Conservation (phyloP, 1,140 invertebrate genomes). For the Drosophila pseudoananassae region DNA sequence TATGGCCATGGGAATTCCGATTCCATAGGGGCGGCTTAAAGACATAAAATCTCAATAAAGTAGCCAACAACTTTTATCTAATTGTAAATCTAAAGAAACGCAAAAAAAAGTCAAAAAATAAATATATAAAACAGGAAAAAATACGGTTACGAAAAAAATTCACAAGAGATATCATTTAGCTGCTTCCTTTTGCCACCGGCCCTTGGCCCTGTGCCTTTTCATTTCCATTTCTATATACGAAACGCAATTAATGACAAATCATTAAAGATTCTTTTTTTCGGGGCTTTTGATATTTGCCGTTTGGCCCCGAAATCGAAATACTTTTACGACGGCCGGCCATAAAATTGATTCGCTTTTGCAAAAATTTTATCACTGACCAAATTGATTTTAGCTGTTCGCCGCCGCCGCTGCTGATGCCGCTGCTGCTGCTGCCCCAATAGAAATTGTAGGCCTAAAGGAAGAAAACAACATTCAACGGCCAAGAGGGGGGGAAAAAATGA, state of each 20-base stretch:
- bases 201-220: slow-evolving; percentile 59
- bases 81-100: slow-evolving; percentile 76
- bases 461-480: slow-evolving; percentile 18
- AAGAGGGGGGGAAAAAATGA: slow-evolving; percentile 12
- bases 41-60: slow-evolving; percentile 82
- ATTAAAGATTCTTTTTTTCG: slow-evolving; percentile 66
- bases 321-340: slow-evolving; percentile 65
- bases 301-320: slow-evolving; percentile 69
- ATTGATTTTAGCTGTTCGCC: slow-evolving; percentile 63
- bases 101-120: slow-evolving; percentile 21
- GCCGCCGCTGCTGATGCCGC: slow-evolving; percentile 1
- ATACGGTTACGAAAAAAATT: slow-evolving; percentile 37
- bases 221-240: slow-evolving; percentile 72
- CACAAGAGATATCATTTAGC: slow-evolving; percentile 58
- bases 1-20: slow-evolving; percentile 60
- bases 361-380: slow-evolving; percentile 59
- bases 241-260: slow-evolving; percentile 80
- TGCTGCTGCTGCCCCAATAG: slow-evolving; percentile 38
- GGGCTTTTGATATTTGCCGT: slow-evolving; percentile 74
- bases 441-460: slow-evolving; percentile 66
- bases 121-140: slow-evolving; percentile 27
- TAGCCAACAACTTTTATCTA: slow-evolving; percentile 73
- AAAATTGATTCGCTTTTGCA: slow-evolving; percentile 65
- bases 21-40: slow-evolving; percentile 58
- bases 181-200: slow-evolving; percentile 22